Evolutionary conservation across 1,140 invertebrate species (phyloP).

Genomic region (Formica exsecta): DNA sequence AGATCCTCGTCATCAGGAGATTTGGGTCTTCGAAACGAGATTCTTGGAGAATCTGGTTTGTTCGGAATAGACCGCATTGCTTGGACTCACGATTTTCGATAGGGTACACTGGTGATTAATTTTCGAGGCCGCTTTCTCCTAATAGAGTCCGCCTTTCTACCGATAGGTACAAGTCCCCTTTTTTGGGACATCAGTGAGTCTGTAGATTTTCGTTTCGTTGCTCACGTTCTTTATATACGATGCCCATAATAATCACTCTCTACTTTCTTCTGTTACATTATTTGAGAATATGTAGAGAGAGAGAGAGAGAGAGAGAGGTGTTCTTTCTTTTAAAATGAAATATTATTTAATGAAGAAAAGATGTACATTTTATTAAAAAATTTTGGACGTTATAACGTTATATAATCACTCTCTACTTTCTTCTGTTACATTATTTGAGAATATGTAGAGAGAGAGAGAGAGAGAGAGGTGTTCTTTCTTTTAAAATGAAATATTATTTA

Average conservation of each 20-base stretch:
- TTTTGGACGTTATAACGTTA: too few relatives aligned
- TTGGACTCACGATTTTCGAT: slow-evolving; percentile 54
- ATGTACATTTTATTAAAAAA: too few relatives aligned
- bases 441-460: too few relatives aligned
- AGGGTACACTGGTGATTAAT: slow-evolving; percentile 71
- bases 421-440: slow-evolving; percentile 1
- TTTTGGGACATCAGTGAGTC: slow-evolving; percentile 21
- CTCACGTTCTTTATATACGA: neutral
- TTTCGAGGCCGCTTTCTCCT: slow-evolving; percentile 85
- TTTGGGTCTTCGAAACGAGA: slow-evolving; percentile 82
- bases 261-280: slow-evolving; percentile 3
- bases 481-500: neutral
- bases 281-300: neutral
- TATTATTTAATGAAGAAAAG: neutral
- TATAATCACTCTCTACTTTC: slow-evolving; percentile 1
- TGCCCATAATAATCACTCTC: neutral
- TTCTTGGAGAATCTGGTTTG: slow-evolving; percentile 72
- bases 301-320: too few relatives aligned
- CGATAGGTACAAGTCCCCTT: slow-evolving; percentile 7
- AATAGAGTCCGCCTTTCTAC: slow-evolving; percentile 74
- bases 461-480: neutral
- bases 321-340: neutral
- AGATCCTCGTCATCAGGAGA: slow-evolving; percentile 52
- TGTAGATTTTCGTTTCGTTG: slow-evolving; percentile 37
- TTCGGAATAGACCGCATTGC: slow-evolving; percentile 63